phyloP scores from a whole-genome alignment of 2,888 invertebrate species.

The Helleia helle region DNA sequence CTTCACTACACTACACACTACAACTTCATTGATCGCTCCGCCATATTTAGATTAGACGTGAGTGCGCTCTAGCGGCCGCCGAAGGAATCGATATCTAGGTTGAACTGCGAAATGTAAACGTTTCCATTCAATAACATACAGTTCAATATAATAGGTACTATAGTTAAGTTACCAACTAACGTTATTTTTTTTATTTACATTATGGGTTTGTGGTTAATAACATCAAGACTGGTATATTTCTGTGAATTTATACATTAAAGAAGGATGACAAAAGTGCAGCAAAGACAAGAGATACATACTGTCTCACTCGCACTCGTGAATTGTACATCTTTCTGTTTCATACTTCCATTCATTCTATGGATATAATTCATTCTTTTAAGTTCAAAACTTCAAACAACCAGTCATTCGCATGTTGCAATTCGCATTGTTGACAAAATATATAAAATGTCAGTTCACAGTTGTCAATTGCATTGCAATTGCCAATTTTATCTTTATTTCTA shows the following conservation, averaged over 20 bases:
- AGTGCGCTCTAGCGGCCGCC: conserved; percentile 63
- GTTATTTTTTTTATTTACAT: no score
- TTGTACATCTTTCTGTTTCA: conserved; percentile 6
- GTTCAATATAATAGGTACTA: no score
- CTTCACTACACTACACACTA: conserved; percentile 67
- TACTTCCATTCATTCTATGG: conserved; percentile 13
- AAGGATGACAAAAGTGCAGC: neutral
- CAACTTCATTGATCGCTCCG: conserved; percentile 85
- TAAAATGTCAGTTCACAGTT: neutral
- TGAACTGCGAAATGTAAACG: conserved; percentile 12
- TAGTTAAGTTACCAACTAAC: no score
- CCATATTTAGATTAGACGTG: conserved; percentile 77
- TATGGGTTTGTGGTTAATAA: no score
- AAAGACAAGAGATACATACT: neutral
- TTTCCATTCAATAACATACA: conserved; percentile 3
- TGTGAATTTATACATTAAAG: no score
- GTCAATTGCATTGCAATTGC: neutral
- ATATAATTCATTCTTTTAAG: conserved; percentile 7
- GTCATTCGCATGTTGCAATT: neutral
- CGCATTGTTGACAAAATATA: neutral
- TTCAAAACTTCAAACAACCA: neutral
- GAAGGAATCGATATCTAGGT: conserved; percentile 49
- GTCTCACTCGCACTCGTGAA: conserved; percentile 11
- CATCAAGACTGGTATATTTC: no score
- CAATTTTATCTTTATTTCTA: neutral